phyloP scores from a whole-genome alignment of 2,113 vertebrate species.

The Hylia prasina region DNA sequence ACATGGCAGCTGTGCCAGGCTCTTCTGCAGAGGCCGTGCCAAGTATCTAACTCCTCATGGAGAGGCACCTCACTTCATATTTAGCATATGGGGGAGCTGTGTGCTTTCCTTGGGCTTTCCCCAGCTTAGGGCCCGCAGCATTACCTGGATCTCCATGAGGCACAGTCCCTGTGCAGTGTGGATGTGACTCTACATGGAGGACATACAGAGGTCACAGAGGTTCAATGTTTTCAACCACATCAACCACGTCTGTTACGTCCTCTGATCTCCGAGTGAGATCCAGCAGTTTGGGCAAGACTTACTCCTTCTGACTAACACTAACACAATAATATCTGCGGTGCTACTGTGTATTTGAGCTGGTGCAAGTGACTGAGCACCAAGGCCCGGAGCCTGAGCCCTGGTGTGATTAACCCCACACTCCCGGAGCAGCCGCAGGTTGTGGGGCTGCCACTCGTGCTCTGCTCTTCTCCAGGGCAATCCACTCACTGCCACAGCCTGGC shows the following conservation, averaged over 20 bases:
- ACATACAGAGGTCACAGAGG: not conserved
- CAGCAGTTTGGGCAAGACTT: not conserved
- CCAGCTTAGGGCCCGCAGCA: fast-evolving
- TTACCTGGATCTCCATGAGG: not conserved
- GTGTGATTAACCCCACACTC: not conserved
- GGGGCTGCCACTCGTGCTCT: fast-evolving
- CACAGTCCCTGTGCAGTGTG: not conserved
- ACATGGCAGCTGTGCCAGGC: not conserved
- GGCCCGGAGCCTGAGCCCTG: not conserved
- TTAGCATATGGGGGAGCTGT: fast-evolving
- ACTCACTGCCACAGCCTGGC: not conserved
- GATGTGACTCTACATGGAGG: not conserved
- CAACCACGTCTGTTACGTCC: not conserved
- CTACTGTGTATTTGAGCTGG: not conserved
- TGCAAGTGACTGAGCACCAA: not conserved
- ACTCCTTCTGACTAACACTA: not conserved
- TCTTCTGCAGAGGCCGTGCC: not conserved
- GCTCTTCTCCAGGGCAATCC: not conserved
- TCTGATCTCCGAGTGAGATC: not conserved
- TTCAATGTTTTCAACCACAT: not conserved
- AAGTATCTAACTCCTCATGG: not conserved
- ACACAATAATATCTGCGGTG: not conserved
- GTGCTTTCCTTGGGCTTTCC: not conserved
- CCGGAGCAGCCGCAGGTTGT: not conserved
- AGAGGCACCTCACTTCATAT: fast-evolving